These are phyloP conservation scores for Lymantria dispar DNA, from an alignment of 2,888 invertebrate species.

Conservation along the genomic window DNA sequence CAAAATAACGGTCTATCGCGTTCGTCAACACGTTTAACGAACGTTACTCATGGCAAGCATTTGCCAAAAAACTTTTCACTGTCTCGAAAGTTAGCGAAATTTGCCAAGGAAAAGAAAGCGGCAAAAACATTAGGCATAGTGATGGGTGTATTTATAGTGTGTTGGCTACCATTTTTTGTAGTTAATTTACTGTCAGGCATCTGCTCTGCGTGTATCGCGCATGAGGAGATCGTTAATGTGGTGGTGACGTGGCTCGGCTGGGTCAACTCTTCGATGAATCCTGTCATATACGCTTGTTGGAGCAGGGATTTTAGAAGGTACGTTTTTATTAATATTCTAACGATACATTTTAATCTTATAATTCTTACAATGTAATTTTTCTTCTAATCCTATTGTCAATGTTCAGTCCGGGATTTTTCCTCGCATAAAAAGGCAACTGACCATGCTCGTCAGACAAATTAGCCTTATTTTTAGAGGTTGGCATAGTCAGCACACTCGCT, in stretches of 20 bases:
- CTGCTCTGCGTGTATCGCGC: constrained; percentile 92
- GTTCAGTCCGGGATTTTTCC: no score
- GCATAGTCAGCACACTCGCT: no score
- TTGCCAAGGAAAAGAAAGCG: constrained; percentile 98
- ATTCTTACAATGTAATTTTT: no score
- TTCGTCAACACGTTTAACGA: constrained; percentile 85
- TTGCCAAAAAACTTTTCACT: constrained; percentile 95
- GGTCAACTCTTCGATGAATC: constrained; percentile 98
- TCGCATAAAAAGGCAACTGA: no score
- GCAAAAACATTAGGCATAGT: constrained; percentile 98
- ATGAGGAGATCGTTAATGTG: constrained; percentile 93
- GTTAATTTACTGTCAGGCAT: constrained; percentile 96
- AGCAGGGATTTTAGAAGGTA: constrained; percentile 97
- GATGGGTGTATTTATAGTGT: constrained; percentile 98
- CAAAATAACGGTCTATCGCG: constrained; percentile 90
- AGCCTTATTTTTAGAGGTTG: no score
- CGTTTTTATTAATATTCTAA: constrained; percentile 28
- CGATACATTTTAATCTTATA: no score
- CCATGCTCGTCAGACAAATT: no score
- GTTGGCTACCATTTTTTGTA: constrained; percentile 98
- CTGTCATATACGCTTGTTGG: constrained; percentile 99
- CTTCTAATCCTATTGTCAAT: no score
- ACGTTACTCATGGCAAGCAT: constrained; percentile 83
- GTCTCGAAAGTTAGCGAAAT: constrained; percentile 95
- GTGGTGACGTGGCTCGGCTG: constrained; percentile 97